A percentile compares a stretch with the other conserved stretches of the same genome.
Conservation (phyloP, 2,113 vertebrate genomes). For the Helogale parvula region DNA sequence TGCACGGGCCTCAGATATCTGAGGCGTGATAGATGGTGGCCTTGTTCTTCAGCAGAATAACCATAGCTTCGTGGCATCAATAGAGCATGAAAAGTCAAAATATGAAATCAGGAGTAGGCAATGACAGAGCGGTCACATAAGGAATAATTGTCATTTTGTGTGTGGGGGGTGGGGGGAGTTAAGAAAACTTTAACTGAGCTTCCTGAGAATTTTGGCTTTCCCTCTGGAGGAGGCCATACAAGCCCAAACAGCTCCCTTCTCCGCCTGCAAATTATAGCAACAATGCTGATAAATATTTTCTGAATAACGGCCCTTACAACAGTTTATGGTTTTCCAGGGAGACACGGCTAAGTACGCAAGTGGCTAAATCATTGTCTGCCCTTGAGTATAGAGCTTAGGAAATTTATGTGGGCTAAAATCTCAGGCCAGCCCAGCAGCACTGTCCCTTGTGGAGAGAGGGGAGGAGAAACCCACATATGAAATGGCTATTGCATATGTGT, state of each 20-base stretch:
- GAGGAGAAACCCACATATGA: background rate
- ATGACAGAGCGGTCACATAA: background rate
- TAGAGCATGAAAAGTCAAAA: background rate
- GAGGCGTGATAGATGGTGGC: background rate
- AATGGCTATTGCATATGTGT: background rate
- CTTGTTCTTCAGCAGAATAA: background rate
- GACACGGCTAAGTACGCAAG: background rate
- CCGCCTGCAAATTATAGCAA: background rate
- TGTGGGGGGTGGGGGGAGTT: background rate
- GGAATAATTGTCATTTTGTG: background rate
- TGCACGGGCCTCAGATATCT: background rate
- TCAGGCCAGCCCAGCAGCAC: background rate
- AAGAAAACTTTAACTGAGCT: background rate
- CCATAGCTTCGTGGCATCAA: background rate
- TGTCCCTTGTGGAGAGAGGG: background rate
- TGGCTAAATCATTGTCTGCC: background rate
- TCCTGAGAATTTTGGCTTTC: background rate
- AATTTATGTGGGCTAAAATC: background rate
- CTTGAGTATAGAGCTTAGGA: background rate
- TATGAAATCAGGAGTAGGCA: background rate
- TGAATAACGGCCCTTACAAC: background rate
- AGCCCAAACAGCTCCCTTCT: background rate
- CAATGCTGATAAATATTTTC: background rate
- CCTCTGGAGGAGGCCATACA: background rate
- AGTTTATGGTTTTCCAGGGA: background rate